These are phyloP conservation scores for Oncorhynchus gorbuscha DNA, from an alignment of 2,113 vertebrate species.

Conservation along the genomic window DNA sequence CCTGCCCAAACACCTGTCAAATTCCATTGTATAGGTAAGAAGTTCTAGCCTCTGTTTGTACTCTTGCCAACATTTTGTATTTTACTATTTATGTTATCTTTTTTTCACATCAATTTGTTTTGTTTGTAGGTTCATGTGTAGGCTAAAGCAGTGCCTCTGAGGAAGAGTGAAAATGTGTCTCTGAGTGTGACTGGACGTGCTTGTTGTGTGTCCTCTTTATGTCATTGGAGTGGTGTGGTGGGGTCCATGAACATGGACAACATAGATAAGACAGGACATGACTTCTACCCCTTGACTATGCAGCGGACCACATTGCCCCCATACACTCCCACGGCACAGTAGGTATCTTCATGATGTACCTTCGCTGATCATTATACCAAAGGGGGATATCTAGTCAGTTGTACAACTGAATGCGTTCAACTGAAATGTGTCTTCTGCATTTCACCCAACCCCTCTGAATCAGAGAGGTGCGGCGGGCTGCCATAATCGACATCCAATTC, in stretches of 20 bases:
- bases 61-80: no score
- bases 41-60: no score
- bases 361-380: background rate
- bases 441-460: no score
- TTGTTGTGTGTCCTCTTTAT: constrained; percentile 2
- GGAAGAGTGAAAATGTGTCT: constrained; percentile 9
- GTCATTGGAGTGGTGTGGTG: constrained; percentile 62
- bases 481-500: no score
- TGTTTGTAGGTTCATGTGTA: no score
- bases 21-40: background rate
- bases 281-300: constrained; percentile 53
- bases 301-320: constrained; percentile 49
- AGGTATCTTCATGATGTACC: constrained; percentile 29
- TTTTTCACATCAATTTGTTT: no score
- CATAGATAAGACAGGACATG: constrained; percentile 60
- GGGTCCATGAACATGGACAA: constrained; percentile 69
- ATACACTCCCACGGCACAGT: constrained; percentile 54
- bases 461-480: no score
- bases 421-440: no score
- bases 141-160: background rate
- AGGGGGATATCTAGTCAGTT: no score
- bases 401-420: no score
- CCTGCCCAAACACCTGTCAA: constrained; percentile 58
- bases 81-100: no score
- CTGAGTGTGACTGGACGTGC: constrained; percentile 25